Conservation (phyloP, 1,140 invertebrate genomes). For the Eurosta solidaginis region DNA sequence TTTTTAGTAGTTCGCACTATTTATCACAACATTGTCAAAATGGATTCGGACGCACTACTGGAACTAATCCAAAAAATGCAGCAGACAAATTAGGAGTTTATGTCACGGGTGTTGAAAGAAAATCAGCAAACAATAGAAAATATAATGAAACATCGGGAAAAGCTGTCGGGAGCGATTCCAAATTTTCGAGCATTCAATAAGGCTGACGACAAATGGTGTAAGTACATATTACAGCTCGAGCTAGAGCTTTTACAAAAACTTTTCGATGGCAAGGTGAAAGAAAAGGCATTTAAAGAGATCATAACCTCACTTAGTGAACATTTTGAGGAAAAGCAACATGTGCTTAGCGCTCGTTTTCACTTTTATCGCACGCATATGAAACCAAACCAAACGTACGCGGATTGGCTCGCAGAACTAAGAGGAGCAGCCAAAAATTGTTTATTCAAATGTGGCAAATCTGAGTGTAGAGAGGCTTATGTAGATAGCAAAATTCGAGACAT, state of each 20-base stretch:
- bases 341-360: background rate
- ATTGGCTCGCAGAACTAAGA: background rate
- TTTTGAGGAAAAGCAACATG: constrained; percentile 7
- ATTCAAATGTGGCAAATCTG: background rate
- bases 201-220: no score
- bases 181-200: no score
- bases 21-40: no score
- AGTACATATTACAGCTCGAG: no score
- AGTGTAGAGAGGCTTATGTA: background rate
- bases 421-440: background rate
- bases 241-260: background rate
- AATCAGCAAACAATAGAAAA: no score
- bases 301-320: background rate
- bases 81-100: no score
- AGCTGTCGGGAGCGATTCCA: no score
- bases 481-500: constrained; percentile 23
- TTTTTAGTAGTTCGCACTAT: no score
- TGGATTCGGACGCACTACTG: no score
- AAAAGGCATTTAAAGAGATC: background rate
- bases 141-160: no score
- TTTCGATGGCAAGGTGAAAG: background rate
- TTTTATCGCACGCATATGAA: constrained; percentile 12
- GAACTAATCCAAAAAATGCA: no score
- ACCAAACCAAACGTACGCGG: background rate
- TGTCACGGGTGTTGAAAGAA: no score